phyloP scores from a whole-genome alignment of 1,140 invertebrate species.

The Linepithema humile region DNA sequence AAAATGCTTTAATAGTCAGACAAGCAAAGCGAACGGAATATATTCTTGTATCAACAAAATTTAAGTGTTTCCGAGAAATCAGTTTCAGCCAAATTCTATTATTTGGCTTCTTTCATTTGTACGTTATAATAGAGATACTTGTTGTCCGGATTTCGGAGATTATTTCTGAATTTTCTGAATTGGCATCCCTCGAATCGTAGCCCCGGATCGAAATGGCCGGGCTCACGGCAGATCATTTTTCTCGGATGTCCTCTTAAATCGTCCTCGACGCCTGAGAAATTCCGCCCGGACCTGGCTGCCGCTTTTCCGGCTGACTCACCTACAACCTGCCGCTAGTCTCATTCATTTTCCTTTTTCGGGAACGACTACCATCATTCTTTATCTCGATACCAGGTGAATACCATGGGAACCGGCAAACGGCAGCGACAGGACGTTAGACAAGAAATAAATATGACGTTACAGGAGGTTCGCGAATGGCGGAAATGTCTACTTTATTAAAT shows the following conservation, averaged over 20 bases:
- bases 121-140: neutral
- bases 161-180: conserved; percentile 42
- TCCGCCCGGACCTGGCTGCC: conserved; percentile 52
- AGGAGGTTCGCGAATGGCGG: neutral
- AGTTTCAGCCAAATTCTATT: neutral
- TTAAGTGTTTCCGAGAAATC: neutral
- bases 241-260: conserved; percentile 65
- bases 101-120: neutral
- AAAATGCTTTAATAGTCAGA: conserved; percentile 4
- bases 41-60: neutral
- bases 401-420: conserved; percentile 45
- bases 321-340: conserved; percentile 40
- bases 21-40: neutral
- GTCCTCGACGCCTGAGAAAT: conserved; percentile 69
- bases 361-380: conserved; percentile 53
- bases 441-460: conserved; percentile 33
- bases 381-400: conserved; percentile 49
- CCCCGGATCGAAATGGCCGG: conserved; percentile 61
- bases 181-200: conserved; percentile 12
- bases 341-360: conserved; percentile 57
- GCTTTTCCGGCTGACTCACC: conserved; percentile 53
- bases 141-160: neutral
- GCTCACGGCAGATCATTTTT: conserved; percentile 73
- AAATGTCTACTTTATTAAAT: conserved; percentile 44
- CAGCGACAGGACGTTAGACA: conserved; percentile 44